Base-by-base conservation (phyloP, 2,888 invertebrate species). In the Euproctis similis region DNA sequence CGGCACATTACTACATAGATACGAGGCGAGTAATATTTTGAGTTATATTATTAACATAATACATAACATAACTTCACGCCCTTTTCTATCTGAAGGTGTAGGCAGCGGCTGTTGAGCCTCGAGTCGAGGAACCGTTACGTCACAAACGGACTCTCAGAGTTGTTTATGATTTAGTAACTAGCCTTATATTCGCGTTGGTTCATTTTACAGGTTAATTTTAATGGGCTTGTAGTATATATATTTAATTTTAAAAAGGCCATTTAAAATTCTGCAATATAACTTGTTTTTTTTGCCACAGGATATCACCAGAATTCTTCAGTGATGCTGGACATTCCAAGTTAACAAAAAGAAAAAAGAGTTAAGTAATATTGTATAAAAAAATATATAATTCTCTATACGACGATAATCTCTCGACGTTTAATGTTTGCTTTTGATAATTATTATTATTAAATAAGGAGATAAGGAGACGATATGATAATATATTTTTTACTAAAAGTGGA, bases 321-420 rank as follows among this genome's bases (percentile, higher is more conserved):
- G 76, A 80, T 63, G 59, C 53, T 55, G 53, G 57, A 78, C 81
- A 82, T 80, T 82, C 81, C 81, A 76, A 73, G 66, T 46, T 46
- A 43, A 34, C 26, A 31, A 34, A 43, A 39, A 36, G 32, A 12
- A 28, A 36, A n/a, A n/a, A n/a, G n/a, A n/a, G n/a, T n/a, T n/a
- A n/a, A n/a, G n/a, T n/a, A n/a, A n/a, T n/a, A n/a, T n/a, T n/a
- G n/a, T n/a, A n/a, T 36, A 13, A 9, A 36, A 50, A 54, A 51
- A 46, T 45, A 34, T 8, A 17, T 44, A 48, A 52, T 59, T 65
- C 59, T 69, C 61, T 62, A 62, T 46, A 53, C 56, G 72, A 76
- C 74, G 70, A 70, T 57, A 75, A 78, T 78, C 76, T 78, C 80
- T 74, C 65, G 53, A 42, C 42, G 49, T 46, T 57, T 56, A 58